Evolutionary conservation across 2,888 invertebrate species (phyloP), one percentile per base, ranked within the genome.

Genomic region (Pollenia angustigena): DNA sequence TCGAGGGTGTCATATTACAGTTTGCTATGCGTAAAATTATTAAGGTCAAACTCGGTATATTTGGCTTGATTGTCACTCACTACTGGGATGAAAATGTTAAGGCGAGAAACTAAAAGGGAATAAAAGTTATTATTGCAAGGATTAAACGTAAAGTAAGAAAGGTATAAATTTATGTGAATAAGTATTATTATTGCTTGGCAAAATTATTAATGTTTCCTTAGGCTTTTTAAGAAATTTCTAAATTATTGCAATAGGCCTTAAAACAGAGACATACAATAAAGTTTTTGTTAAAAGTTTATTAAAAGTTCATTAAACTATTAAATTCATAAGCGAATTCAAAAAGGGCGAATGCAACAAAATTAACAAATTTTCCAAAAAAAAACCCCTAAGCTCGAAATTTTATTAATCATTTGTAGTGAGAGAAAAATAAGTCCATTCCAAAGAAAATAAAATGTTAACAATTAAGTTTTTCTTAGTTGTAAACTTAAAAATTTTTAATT

Each of bases 11-110:
- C 84, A 69, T 74, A 87, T 84, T 74, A 84, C 87, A 85, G 74
- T 81, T 87, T 87, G 76, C 44, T 87, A 78, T 81, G 87, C 76
- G 75, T 81, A 68, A 87, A 84, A 74, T 87, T 87, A 87, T 87
- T 84, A 84, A 81, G 87, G 87, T 87, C 87, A 85, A 78, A 72
- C 48, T 32, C 56, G 64, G 40, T 60, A 40, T 78, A 68, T 87
- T 76, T 78, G 80, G 32, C 32, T 46, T 72, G 60, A 52, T 58
- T 18, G 46, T 23, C 75, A 62, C 23, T 32, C 16, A 56, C 44
- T 54, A 42, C 32, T 32, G 60, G 14, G 40, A 10, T 62, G 42
- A 18, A 44, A 16, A n/a, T 60, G 16, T 9, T 23, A 11, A 11
- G 23, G 10, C 32, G 12, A 42, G 14, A 60, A 44, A 32, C 75